Percentiles rank a stretch among this genome's conserved stretches.
Conservation (phyloP, 1,140 invertebrate species). For the Dendrolimus punctatus region DNA sequence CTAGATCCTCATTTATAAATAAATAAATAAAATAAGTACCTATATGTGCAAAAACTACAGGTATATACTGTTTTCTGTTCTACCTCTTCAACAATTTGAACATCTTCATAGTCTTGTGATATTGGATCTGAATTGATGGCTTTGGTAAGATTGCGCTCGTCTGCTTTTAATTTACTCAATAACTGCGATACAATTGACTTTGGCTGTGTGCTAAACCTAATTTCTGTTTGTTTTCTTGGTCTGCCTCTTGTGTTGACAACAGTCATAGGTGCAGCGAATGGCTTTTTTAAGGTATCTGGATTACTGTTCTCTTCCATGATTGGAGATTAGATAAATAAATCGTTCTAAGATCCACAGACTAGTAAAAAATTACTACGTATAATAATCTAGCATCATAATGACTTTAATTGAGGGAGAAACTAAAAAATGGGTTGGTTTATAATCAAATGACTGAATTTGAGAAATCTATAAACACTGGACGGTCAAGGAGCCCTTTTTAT, state of each 20-base stretch:
- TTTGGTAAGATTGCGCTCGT: conserved; percentile 1
- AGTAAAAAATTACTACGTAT: too few species aligned
- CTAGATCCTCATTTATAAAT: background rate
- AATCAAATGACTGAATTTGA: too few species aligned
- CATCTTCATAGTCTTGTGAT: background rate
- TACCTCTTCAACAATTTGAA: conserved; percentile 1
- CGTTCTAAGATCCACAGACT: too few species aligned
- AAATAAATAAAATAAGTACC: conserved; percentile 11
- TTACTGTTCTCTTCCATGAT: too few species aligned
- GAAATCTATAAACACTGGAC: too few species aligned
- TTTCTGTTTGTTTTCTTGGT: conserved; percentile 28
- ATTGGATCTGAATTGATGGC: background rate
- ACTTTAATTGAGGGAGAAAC: too few species aligned
- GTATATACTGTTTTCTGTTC: conserved; percentile 2
- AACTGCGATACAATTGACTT: conserved; percentile 42
- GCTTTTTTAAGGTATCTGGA: background rate
- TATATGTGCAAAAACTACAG: conserved; percentile 10
- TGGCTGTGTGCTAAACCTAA: conserved; percentile 42
- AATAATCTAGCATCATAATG: too few species aligned
- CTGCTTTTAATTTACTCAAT: conserved; percentile 15
- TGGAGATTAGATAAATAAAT: too few species aligned
- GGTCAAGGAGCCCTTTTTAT: too few species aligned
- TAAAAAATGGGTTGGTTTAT: too few species aligned
- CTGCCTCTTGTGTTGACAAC: conserved; percentile 35
- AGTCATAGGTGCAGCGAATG: background rate